Conservation (phyloP, 1,140 invertebrate species). For the Pygmarrhopalites habei region DNA sequence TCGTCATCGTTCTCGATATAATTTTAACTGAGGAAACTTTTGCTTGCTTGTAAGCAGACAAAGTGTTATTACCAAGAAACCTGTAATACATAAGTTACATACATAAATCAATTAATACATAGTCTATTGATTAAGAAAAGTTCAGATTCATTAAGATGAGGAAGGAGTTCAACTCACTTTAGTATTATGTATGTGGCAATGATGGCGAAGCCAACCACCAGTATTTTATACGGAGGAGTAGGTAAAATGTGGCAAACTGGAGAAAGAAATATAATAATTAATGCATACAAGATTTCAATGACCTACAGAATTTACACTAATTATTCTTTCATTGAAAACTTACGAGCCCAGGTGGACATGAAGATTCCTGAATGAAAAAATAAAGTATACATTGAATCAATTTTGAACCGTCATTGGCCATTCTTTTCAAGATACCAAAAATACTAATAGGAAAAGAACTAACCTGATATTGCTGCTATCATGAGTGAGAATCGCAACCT, state of each 20-base stretch:
- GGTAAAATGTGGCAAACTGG: slow-evolving; percentile 72
- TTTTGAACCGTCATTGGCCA: no score
- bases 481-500: slow-evolving; percentile 60
- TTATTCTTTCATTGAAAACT: no score
- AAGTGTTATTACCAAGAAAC: slow-evolving; percentile 75
- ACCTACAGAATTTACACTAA: no score
- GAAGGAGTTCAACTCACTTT: slow-evolving; percentile 53
- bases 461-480: slow-evolving; percentile 62
- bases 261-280: no score
- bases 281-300: no score
- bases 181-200: slow-evolving; percentile 75
- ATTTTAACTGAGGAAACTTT: slow-evolving; percentile 83
- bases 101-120: background rate
- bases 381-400: no score
- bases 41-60: slow-evolving; percentile 76
- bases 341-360: slow-evolving; percentile 69
- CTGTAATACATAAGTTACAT: slow-evolving; percentile 45
- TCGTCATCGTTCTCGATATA: slow-evolving; percentile 42
- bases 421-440: no score
- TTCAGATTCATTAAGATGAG: slow-evolving; percentile 10
- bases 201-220: slow-evolving; percentile 69
- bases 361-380: no score
- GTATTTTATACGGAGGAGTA: slow-evolving; percentile 65
- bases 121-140: background rate
- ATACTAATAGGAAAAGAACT: no score